phyloP scores from a whole-genome alignment of 2,888 invertebrate species.

The Notocelia uddmanniana region DNA sequence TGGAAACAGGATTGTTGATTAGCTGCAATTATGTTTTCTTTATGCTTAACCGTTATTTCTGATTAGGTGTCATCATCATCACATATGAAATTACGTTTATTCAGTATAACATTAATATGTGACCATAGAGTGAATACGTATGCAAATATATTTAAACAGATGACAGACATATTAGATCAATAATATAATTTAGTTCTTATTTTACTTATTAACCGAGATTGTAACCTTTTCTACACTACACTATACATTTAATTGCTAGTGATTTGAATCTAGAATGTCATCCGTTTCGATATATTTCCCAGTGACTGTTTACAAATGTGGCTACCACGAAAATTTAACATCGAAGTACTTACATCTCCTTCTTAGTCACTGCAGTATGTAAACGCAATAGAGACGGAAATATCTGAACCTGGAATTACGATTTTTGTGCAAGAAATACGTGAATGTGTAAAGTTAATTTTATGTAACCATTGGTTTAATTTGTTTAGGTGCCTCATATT shows the following conservation, averaged over 20 bases:
- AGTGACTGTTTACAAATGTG: not conserved
- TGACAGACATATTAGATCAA: not conserved
- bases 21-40: not conserved
- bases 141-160: not conserved
- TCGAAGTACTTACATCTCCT: too few relatives aligned
- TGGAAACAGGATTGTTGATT: conserved; percentile 9
- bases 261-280: not conserved
- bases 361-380: too few relatives aligned
- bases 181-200: not conserved
- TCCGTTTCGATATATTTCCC: not conserved
- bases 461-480: not conserved
- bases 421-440: too few relatives aligned
- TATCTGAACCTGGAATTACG: too few relatives aligned
- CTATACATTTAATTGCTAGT: too few relatives aligned
- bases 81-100: not conserved
- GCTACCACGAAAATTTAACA: too few relatives aligned
- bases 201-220: not conserved
- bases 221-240: too few relatives aligned
- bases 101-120: conserved; percentile 8
- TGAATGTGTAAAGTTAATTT: not conserved
- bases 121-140: not conserved
- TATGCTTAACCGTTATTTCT: not conserved
- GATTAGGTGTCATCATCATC: not conserved
- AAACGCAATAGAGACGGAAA: too few relatives aligned
- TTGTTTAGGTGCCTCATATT: conserved; percentile 1